Conservation (phyloP, 1,140 invertebrate genomes). For the Dreissena polymorpha region DNA sequence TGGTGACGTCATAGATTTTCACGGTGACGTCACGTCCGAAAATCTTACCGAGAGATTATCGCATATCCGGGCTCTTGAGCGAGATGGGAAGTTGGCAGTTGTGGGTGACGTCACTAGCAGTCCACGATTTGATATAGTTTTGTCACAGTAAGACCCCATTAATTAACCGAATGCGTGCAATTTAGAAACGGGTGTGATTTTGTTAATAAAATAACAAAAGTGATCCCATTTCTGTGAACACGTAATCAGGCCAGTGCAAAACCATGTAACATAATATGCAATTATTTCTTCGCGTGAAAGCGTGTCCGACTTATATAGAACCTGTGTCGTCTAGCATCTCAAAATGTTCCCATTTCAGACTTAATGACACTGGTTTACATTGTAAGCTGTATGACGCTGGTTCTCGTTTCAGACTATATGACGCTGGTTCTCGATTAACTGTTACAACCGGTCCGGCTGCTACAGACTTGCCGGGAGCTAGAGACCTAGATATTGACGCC, state of each 20-base stretch:
- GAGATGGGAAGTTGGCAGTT: slow-evolving; percentile 19
- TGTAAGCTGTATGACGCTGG: no score
- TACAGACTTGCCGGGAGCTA: no score
- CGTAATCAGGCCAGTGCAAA: not conserved
- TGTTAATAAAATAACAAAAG: not conserved
- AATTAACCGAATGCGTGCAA: no score
- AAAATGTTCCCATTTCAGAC: no score
- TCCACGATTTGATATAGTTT: not conserved
- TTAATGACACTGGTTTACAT: no score
- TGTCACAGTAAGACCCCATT: not conserved
- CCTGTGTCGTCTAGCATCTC: no score
- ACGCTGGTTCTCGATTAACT: no score
- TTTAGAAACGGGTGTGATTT: not conserved
- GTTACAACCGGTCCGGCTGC: no score
- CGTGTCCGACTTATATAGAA: no score
- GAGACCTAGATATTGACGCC: no score
- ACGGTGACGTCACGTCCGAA: slow-evolving; percentile 32
- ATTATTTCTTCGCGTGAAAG: no score
- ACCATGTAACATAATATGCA: not conserved
- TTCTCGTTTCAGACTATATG: no score
- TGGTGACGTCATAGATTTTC: slow-evolving; percentile 30
- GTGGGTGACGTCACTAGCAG: slow-evolving; percentile 10
- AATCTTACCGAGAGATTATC: slow-evolving; percentile 28
- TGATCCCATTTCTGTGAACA: not conserved
- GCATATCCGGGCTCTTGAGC: slow-evolving; percentile 14